phyloP scores from a whole-genome alignment of 2,113 vertebrate genomes.

The Apteryx owenii region DNA sequence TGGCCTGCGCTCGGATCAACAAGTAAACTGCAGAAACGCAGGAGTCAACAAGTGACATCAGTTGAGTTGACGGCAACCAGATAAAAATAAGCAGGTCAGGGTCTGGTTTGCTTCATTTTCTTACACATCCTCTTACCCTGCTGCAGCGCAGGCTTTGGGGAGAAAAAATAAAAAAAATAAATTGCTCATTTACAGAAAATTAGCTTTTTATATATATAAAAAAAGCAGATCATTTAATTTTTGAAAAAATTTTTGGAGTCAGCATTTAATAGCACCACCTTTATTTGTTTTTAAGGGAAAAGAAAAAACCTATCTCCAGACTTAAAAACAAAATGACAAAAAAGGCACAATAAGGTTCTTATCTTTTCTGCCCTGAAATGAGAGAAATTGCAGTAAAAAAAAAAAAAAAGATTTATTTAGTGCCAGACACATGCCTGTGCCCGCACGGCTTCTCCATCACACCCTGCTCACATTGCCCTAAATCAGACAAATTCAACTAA shows the following conservation, averaged over 20 bases:
- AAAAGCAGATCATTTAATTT: neutral
- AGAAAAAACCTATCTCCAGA: no score
- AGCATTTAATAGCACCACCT: neutral
- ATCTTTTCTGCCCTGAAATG: neutral
- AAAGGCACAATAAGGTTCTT: accelerated
- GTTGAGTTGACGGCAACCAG: slow-evolving; percentile 51
- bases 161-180: neutral
- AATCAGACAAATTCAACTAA: neutral
- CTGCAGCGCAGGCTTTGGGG: neutral
- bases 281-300: neutral
- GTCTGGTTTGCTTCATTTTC: slow-evolving; percentile 70
- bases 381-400: neutral
- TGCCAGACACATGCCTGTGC: neutral
- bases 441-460: neutral
- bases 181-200: neutral
- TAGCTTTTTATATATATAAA: neutral
- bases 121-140: slow-evolving; percentile 16
- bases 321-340: accelerated
- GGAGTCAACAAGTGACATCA: slow-evolving; percentile 42
- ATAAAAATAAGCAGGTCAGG: slow-evolving; percentile 68
- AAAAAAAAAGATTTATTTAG: neutral
- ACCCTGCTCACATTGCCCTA: accelerated
- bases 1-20: slow-evolving; percentile 68
- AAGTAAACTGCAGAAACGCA: slow-evolving; percentile 67
- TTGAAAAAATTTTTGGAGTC: neutral